Base-by-base conservation (phyloP, 2,888 invertebrate genomes). In the Dorcus hopei region DNA sequence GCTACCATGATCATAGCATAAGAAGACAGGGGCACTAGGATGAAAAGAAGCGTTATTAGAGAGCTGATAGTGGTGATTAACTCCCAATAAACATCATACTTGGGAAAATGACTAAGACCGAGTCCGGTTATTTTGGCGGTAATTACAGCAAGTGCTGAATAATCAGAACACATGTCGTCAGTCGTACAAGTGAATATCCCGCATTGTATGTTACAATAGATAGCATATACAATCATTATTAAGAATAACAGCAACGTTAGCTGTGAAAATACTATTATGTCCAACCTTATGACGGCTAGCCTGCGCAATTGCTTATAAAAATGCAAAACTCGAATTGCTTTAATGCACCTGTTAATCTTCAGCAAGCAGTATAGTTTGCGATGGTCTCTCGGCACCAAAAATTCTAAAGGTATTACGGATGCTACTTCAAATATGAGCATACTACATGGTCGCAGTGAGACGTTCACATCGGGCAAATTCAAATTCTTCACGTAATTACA, bases 331-430 rank as follows among this genome's bases (percentile, higher is more conserved):
- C 33, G n/a, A 7, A 16, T 45, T 16, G 23, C 33, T 26, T 26
- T 19, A 14, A 53, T 53, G n/a, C 53, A 40, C 3, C 33, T 14
- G 45, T 43, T 43, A 7, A 23, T 3, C 9, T 19, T 16, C 14
- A 45, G 23, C 9, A 45, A 9, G 45, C 45, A 45, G 1, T 19
- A 16, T 11, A 11, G 9, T 45, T 45, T 49, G 8, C 33, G 1
- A 40, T 52, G 14, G 5, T 14, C 14, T 9, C 14, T 33, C 9
- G 6, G 33, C 38, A 58, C 19, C 14, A 59, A 14, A 14, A 49
- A 38, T 49, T 59, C 55, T 38, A 52, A 23, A 23, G 59, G 59
- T 14, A 59, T n/a, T 33, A 59, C 11, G 19, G 59, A 59, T 3
- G 52, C 33, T 42, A 59, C 42, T 8, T 55, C 59, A 9, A 50